Evolutionary conservation across 2,113 vertebrate species (phyloP).

Genomic region (Pardalotus punctatus): DNA sequence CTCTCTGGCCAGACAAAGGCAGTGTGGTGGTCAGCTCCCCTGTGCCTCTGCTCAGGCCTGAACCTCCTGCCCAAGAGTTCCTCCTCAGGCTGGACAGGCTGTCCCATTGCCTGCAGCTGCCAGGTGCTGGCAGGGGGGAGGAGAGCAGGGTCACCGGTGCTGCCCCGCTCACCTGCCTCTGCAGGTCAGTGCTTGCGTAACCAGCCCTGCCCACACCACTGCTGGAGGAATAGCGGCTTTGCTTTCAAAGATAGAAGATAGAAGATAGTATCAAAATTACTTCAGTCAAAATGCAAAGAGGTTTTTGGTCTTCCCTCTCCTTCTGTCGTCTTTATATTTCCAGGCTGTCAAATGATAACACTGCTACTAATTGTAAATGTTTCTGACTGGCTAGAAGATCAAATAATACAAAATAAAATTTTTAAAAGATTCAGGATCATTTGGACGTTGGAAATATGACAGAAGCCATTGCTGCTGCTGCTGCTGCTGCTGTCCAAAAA

Average conservation of each 20-base stretch:
- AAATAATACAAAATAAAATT: not conserved
- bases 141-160: fast-evolving
- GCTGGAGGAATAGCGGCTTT: not conserved
- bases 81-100: not conserved
- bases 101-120: not conserved
- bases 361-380: not conserved
- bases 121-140: fast-evolving
- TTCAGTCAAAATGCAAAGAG: not conserved
- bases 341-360: not conserved
- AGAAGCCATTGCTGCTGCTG: not conserved
- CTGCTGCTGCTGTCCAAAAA: not conserved
- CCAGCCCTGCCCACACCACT: not conserved
- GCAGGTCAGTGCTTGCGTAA: not conserved
- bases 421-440: not conserved
- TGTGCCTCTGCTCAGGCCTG: not conserved
- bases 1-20: not conserved
- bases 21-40: not conserved
- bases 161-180: not conserved
- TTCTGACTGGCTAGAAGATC: not conserved
- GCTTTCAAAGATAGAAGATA: not conserved
- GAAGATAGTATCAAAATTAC: not conserved
- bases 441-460: not conserved
- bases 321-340: not conserved
- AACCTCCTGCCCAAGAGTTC: not conserved
- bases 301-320: not conserved